Conservation (phyloP, 1,140 invertebrate genomes). For the Ceratina calcarata region DNA sequence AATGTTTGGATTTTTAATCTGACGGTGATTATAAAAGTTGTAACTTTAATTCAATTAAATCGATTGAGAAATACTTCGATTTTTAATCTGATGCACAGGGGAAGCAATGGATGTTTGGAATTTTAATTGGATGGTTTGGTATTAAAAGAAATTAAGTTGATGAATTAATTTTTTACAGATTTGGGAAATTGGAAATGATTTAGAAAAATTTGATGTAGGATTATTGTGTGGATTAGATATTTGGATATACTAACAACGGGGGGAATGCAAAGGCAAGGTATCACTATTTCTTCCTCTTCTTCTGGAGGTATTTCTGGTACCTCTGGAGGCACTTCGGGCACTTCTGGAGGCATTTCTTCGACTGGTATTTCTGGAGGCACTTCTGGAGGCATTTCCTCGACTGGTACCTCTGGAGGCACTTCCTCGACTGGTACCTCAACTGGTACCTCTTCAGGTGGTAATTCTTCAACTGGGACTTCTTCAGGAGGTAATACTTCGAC, state of each 20-base stretch:
- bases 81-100: too few relatives aligned
- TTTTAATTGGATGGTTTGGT: too few relatives aligned
- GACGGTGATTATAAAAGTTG: too few relatives aligned
- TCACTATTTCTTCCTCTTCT: not conserved
- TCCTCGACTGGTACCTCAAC: slow-evolving; percentile 8
- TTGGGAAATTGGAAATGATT: not conserved
- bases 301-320: not conserved
- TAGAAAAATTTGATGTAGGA: not conserved
- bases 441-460: not conserved
- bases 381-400: too few relatives aligned
- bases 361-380: not conserved
- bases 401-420: not conserved
- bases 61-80: too few relatives aligned
- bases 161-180: too few relatives aligned
- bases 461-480: not conserved
- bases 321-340: not conserved
- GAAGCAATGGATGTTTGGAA: too few relatives aligned
- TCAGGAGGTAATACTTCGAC: not conserved
- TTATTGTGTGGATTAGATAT: too few relatives aligned
- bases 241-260: not conserved
- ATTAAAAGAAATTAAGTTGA: too few relatives aligned
- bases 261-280: not conserved
- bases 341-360: not conserved
- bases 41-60: too few relatives aligned
- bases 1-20: not conserved